Evolutionary conservation across 1,140 invertebrate genomes (phyloP).

Genomic region (Heliconius melpomene): DNA sequence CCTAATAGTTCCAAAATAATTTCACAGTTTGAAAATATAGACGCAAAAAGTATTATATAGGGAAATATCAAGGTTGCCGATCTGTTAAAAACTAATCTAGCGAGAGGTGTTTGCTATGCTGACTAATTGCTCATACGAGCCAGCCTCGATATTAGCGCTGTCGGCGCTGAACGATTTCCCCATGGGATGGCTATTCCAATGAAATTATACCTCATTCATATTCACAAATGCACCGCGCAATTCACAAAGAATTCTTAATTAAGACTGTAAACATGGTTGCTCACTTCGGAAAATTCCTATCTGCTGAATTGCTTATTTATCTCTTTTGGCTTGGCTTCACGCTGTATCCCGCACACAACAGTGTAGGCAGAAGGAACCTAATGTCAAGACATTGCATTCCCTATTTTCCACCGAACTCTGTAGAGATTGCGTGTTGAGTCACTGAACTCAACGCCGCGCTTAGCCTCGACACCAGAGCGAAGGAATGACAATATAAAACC

Average conservation of each 20-base stretch:
- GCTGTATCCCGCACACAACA: too few species aligned
- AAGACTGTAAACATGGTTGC: conserved; percentile 21
- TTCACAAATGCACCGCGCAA: conserved; percentile 15
- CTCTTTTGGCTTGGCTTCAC: neutral
- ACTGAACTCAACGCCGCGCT: too few species aligned
- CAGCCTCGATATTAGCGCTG: conserved; percentile 31
- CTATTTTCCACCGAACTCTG: too few species aligned
- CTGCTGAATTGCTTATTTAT: neutral
- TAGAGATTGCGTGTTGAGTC: too few species aligned
- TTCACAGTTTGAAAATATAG: neutral
- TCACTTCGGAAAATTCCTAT: conserved; percentile 22
- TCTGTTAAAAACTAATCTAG: conserved; percentile 19
- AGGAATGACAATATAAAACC: neutral
- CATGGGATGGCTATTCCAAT: conserved; percentile 21
- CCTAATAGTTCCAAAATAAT: too few species aligned
- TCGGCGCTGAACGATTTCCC: conserved; percentile 19
- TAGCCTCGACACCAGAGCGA: too few species aligned
- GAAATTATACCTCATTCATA: conserved; percentile 20
- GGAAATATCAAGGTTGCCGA: neutral
- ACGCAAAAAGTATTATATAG: neutral
- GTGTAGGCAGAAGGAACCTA: too few species aligned
- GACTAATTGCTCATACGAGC: conserved; percentile 26
- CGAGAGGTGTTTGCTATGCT: conserved; percentile 12
- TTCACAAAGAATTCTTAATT: conserved; percentile 22
- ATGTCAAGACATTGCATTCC: too few species aligned